Percentiles rank a stretch among this genome's conserved stretches.
Evolutionary conservation across 2,888 invertebrate genomes (phyloP).

Genomic region (Nomada fabriciana): DNA sequence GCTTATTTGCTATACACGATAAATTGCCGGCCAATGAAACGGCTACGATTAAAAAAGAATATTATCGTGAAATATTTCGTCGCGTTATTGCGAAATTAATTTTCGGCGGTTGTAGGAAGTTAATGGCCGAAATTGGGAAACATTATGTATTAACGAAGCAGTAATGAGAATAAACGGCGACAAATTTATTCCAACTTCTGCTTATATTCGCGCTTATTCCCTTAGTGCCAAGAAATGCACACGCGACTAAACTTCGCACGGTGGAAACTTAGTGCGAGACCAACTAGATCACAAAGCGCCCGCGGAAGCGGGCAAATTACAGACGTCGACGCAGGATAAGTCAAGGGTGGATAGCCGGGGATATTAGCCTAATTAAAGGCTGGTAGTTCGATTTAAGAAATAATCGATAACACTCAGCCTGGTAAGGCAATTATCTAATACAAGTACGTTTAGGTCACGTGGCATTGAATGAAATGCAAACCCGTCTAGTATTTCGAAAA

Average conservation of each 20-base stretch:
- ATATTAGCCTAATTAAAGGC: constrained; percentile 52
- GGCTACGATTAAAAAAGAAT: too few species aligned
- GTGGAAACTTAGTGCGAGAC: background rate
- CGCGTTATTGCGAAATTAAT: too few species aligned
- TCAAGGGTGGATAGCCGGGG: constrained; percentile 43
- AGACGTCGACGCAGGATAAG: constrained; percentile 15
- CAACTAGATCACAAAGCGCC: constrained; percentile 28
- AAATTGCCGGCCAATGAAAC: background rate
- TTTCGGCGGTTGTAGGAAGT: too few species aligned
- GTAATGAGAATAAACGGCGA: background rate
- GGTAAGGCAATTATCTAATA: constrained; percentile 64
- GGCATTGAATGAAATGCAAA: constrained; percentile 69
- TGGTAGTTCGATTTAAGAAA: constrained; percentile 41
- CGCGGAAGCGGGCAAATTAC: constrained; percentile 18
- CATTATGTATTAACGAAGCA: background rate
- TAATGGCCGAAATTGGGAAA: background rate
- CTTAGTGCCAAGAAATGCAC: background rate
- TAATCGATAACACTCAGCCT: constrained; percentile 41
- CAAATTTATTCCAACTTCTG: background rate
- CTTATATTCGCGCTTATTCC: background rate
- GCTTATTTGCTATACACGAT: background rate
- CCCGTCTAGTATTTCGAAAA: constrained; percentile 69
- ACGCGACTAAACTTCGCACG: background rate
- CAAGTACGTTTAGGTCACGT: constrained; percentile 43
- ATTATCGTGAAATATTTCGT: too few species aligned